Conservation (phyloP, 1,140 invertebrate genomes). For the Lepidurus couesii region DNA sequence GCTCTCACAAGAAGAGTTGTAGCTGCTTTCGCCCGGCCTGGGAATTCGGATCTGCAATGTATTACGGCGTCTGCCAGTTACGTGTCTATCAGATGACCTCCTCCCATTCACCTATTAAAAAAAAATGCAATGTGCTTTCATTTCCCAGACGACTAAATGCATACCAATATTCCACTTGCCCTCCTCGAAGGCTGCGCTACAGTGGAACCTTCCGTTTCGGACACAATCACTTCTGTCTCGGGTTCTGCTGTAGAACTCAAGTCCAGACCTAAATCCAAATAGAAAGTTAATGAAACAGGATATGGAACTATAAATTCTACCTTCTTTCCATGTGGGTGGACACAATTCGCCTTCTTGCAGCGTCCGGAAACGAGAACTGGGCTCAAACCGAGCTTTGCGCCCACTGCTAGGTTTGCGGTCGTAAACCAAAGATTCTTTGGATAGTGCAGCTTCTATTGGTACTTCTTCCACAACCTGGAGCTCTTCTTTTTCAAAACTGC, state of each 20-base stretch:
- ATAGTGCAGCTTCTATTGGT: neutral
- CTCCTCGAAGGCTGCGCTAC: conserved; percentile 1
- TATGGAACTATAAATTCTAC: conserved; percentile 15
- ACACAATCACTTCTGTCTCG: conserved; percentile 34
- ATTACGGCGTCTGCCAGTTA: neutral
- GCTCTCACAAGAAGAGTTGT: conserved; percentile 43
- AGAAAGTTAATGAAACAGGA: neutral
- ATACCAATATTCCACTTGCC: neutral
- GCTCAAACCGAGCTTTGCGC: neutral
- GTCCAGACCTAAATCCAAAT: conserved; percentile 30
- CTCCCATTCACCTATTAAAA: neutral
- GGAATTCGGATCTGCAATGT: neutral
- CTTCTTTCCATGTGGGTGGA: conserved; percentile 23
- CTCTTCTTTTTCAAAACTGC: neutral
- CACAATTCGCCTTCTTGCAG: neutral
- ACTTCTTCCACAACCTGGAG: neutral
- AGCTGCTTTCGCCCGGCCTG: conserved; percentile 42
- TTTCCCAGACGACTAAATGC: neutral
- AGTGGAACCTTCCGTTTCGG: conserved; percentile 31
- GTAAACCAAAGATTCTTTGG: neutral
- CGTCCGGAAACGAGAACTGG: conserved; percentile 27
- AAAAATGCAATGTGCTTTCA: neutral
- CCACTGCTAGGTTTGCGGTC: neutral
- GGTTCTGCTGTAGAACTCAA: conserved; percentile 35
- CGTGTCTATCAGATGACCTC: neutral